Conservation (phyloP, 2,888 invertebrate species). For the Synergus umbraculus region DNA sequence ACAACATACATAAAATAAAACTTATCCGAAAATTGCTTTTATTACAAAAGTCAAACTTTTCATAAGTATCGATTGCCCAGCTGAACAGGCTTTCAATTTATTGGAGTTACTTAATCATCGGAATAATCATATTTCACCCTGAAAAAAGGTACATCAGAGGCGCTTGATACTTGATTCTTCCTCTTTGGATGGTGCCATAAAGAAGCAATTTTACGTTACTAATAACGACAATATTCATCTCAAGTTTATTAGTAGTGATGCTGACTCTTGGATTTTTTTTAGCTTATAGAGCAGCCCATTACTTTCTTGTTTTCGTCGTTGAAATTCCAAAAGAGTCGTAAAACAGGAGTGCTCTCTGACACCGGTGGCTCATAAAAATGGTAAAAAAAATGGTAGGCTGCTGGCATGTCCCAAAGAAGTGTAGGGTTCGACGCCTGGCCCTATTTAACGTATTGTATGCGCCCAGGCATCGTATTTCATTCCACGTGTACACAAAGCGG, state of each 20-base stretch:
- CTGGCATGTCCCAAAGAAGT: constrained; percentile 5
- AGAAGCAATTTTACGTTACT: constrained; percentile 5
- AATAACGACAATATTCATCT: constrained; percentile 20
- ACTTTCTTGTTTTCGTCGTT: constrained; percentile 20
- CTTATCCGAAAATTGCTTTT: no score
- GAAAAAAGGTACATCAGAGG: neutral
- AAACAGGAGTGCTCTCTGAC: constrained; percentile 26
- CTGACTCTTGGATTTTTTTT: constrained; percentile 29
- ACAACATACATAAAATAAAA: no score
- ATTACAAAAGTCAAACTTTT: no score
- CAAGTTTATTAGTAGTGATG: constrained; percentile 27
- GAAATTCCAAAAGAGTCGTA: constrained; percentile 35
- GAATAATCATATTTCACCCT: neutral
- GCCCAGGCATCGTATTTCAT: constrained; percentile 32
- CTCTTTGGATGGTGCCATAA: neutral
- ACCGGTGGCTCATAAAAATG: constrained; percentile 29
- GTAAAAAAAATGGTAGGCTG: constrained; percentile 17
- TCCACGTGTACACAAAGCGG: constrained; percentile 28
- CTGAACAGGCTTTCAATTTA: no score
- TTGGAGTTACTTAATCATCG: no score
- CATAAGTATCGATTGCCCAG: no score
- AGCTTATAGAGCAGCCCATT: constrained; percentile 25
- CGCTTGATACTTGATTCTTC: neutral
- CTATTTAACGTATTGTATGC: constrained; percentile 36
- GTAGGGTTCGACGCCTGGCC: constrained; percentile 8